Base-by-base conservation (phyloP, 2,113 vertebrate genomes). In the Charadrius vociferus region DNA sequence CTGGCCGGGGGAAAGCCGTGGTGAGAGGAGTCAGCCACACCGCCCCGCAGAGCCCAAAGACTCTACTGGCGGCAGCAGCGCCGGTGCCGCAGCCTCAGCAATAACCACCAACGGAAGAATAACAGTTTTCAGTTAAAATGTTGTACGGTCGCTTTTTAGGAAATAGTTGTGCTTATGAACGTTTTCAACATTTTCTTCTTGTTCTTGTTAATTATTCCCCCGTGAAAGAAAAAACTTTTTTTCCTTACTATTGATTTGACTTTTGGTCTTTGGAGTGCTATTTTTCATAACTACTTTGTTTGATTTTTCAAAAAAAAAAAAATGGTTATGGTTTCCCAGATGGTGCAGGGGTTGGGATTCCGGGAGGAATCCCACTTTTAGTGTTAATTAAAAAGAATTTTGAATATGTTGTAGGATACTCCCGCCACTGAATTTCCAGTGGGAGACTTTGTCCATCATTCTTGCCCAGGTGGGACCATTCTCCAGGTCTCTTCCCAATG, bases 1-100 rank as follows among this genome's bases (percentile, higher is more conserved):
- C 26, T 4, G 49, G 37, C 8, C 16, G 87, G 52, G 37, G 8
- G 29, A 58, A 50, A 10, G 15, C 15, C 58, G 53, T 1, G 14
- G 20, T 67, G 68, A 7, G 49, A 41, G 26, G 0, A 2, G 50
- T 12, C 41, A 4, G 30, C 14, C 43, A 6, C 11, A 19, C 0
- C 3, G 47, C 1, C 0, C 67, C 53, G 58, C 6, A 29, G 34
- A 27, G 7, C 47, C 41, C 37, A 18, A 17, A 21, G 8, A 4
- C 23, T 18, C 43, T 7, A 5, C 2, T 1, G 21, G 47, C 1
- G 22, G 9, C 27, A 37, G 20, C 58, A 15, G 39, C 1, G 3
- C 4, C n/a, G 0, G 14, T 8, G 3, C 66, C 23, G 4, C 62
- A 45, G 37, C 56, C 55, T 15, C 45, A 41, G 41, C 50, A 55